phyloP scores from a whole-genome alignment of 2,113 vertebrate species.

The Microtus oregoni region DNA sequence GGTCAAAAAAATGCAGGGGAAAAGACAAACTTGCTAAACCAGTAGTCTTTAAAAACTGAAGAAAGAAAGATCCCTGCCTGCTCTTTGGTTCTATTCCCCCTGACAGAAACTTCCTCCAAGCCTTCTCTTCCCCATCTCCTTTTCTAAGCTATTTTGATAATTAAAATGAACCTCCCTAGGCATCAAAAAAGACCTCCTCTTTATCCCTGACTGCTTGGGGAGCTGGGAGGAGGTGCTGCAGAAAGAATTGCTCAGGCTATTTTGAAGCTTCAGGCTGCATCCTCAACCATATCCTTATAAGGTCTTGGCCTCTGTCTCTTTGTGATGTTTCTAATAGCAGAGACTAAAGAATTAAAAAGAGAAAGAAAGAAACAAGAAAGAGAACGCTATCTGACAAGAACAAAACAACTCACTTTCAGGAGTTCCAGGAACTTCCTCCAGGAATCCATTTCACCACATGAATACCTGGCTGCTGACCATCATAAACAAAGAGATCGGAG shows the following conservation, averaged over 20 bases:
- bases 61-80: conserved; percentile 32
- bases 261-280: neutral
- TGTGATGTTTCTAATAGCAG: conserved; percentile 10
- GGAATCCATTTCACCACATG: neutral
- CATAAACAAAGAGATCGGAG: neutral
- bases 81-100: conserved; percentile 37
- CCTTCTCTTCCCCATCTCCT: conserved; percentile 44
- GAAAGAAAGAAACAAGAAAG: conserved; percentile 20
- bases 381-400: neutral
- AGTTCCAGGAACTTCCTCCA: neutral
- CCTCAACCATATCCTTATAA: neutral
- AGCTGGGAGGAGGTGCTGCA: neutral
- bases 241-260: neutral
- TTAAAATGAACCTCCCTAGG: conserved; percentile 13
- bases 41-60: conserved; percentile 29
- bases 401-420: neutral
- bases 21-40: neutral
- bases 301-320: neutral
- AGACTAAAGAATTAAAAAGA: neutral
- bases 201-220: neutral
- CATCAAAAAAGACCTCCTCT: neutral
- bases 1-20: neutral
- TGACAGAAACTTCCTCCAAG: conserved; percentile 34
- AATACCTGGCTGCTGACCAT: neutral
- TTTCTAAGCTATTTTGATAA: conserved; percentile 26